Conservation (phyloP, 2,888 invertebrate genomes). For the Nipponacmea schrenckii region DNA sequence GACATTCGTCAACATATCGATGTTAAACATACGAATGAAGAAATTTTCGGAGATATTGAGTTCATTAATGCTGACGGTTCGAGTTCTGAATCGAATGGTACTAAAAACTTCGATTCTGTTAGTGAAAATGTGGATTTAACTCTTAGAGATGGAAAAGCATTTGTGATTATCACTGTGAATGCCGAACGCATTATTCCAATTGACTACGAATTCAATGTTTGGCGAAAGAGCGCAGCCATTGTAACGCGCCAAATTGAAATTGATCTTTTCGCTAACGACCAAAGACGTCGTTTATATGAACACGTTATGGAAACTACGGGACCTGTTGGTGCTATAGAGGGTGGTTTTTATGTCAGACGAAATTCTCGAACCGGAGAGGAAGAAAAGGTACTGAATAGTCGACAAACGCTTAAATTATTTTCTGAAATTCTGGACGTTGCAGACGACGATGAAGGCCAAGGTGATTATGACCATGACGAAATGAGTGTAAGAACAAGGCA, state of each 20-base stretch:
- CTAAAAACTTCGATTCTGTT: conserved; percentile 56
- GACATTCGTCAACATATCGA: conserved; percentile 55
- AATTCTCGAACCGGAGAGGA: conserved; percentile 24
- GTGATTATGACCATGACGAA: conserved; percentile 48
- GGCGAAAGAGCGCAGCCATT: conserved; percentile 65
- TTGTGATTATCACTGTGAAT: conserved; percentile 61
- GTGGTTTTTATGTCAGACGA: conserved; percentile 6
- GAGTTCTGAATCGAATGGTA: conserved; percentile 32
- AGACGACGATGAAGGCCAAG: conserved; percentile 48
- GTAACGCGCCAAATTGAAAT: conserved; percentile 65
- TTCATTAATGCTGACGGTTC: conserved; percentile 56
- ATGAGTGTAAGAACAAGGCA: conserved; percentile 43
- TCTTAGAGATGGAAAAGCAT: conserved; percentile 55
- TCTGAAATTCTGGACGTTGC: conserved; percentile 63
- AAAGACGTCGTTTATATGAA: conserved; percentile 58
- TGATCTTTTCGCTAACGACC: conserved; percentile 63
- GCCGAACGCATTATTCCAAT: conserved; percentile 64
- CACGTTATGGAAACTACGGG: conserved; percentile 56
- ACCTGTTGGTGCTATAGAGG: conserved; percentile 19
- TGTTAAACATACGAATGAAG: conserved; percentile 58
- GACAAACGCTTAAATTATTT: conserved; percentile 64
- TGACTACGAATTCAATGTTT: conserved; percentile 63
- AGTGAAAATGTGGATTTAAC: conserved; percentile 56
- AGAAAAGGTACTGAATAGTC: conserved; percentile 54
- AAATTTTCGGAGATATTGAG: conserved; percentile 55